phyloP scores from a whole-genome alignment of 2,113 vertebrate genomes.

The Cryptoleucopteryx plumbea region DNA sequence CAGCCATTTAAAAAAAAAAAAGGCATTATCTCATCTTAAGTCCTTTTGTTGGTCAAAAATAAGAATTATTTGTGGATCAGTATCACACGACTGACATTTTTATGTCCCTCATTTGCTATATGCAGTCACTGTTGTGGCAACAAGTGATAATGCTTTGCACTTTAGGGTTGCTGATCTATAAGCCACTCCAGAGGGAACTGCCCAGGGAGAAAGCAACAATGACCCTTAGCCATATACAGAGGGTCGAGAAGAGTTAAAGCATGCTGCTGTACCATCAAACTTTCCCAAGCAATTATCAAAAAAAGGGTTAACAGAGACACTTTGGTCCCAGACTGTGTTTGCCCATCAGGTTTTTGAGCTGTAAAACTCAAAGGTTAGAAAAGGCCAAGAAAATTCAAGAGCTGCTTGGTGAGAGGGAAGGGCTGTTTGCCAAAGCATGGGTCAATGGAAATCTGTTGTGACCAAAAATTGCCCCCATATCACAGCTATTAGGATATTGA shows the following conservation, averaged over 20 bases:
- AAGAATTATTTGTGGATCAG: background rate
- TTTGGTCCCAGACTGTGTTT: background rate
- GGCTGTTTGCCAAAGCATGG: background rate
- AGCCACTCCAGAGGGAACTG: background rate
- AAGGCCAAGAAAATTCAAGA: background rate
- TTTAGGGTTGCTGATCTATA: background rate
- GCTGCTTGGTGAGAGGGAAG: background rate
- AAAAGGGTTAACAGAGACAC: background rate
- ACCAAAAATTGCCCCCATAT: background rate
- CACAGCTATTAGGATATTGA: background rate
- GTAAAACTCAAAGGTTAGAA: background rate
- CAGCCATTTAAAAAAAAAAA: background rate
- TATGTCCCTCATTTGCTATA: background rate
- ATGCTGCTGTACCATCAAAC: background rate
- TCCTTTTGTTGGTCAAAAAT: background rate
- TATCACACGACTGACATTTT: background rate
- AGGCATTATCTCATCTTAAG: background rate
- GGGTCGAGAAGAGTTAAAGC: background rate
- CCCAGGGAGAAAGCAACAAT: background rate
- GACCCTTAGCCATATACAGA: background rate
- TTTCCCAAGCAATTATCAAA: background rate
- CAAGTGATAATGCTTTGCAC: background rate
- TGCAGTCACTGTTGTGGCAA: background rate
- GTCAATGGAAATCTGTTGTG: background rate
- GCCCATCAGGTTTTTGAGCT: background rate